Evolutionary conservation across 2,797 vertebrate genomes (phyloP).

Genomic region (Phyllotis vaccarum): DNA sequence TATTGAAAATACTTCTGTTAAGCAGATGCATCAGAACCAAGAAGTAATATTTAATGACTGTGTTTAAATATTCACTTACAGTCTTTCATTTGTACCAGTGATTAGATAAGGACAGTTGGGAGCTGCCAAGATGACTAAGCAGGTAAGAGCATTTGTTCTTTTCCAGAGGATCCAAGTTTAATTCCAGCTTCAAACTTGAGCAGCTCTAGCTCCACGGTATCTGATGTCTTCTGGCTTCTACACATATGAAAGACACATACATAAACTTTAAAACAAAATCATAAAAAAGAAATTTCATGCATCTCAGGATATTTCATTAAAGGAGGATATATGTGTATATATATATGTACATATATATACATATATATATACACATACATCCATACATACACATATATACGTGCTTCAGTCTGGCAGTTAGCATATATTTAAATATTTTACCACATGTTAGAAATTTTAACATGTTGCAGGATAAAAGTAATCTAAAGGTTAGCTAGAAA

Average conservation of each 20-base stretch:
- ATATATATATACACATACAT: no score
- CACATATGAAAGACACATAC: not conserved
- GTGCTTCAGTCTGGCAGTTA: not conserved
- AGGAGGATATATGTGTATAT: not conserved
- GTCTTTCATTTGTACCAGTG: not conserved
- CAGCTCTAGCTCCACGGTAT: not conserved
- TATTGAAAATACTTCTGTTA: conserved; percentile 10
- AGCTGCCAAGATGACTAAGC: not conserved
- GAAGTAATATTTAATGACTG: not conserved
- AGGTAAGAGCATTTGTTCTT: not conserved
- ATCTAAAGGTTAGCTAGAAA: conserved; percentile 5
- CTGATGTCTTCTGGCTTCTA: not conserved
- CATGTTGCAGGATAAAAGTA: conserved; percentile 4
- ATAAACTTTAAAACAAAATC: not conserved
- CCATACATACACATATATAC: no score
- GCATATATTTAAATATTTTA: conserved; percentile 8
- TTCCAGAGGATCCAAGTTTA: not conserved
- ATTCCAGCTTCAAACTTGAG: not conserved
- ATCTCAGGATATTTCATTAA: not conserved
- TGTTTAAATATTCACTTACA: not conserved
- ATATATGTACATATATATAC: no score
- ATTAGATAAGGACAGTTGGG: not conserved
- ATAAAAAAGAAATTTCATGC: not conserved
- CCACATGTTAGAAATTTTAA: conserved; percentile 11
- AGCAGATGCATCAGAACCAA: not conserved